A percentile compares a stretch with the other conserved stretches of the same genome.
These are phyloP conservation scores for Myocastor coypus DNA, from an alignment of 2,113 vertebrate genomes.

Conservation along the genomic window DNA sequence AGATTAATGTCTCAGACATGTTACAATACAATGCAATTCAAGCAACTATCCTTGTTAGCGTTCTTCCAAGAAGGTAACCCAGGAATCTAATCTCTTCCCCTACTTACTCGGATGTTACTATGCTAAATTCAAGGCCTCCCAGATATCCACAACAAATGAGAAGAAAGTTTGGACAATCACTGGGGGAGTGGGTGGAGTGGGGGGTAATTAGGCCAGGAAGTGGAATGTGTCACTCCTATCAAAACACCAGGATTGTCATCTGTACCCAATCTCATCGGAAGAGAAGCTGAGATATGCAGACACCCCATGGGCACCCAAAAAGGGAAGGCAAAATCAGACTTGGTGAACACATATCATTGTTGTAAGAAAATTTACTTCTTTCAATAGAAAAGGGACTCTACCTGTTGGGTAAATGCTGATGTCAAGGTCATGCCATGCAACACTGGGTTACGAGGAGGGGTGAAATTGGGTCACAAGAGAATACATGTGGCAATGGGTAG, in stretches of 20 bases:
- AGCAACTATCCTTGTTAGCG: not conserved
- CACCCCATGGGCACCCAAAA: not conserved
- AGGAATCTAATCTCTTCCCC: not conserved
- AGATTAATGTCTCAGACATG: not conserved
- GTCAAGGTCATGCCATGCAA: constrained; percentile 6
- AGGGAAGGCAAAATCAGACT: not conserved
- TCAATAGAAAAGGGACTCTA: not conserved
- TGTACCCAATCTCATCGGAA: not conserved
- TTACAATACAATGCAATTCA: not conserved
- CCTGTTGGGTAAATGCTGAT: not conserved
- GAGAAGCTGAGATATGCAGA: not conserved
- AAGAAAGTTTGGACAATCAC: not conserved
- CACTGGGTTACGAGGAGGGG: not conserved
- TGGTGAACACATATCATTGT: not conserved
- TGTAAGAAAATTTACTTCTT: constrained; percentile 44
- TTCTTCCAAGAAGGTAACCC: not conserved
- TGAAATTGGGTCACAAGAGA: not conserved
- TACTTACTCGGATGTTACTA: not conserved
- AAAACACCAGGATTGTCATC: not conserved
- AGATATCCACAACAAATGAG: not conserved
- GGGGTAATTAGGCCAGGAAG: not conserved
- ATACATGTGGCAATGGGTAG: not conserved
- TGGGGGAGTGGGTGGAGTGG: not conserved
- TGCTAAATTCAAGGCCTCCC: not conserved
- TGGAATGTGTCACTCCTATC: not conserved